Percentiles rank a stretch among this genome's conserved stretches.
These are phyloP conservation scores for Phthorimaea operculella DNA, from an alignment of 1,140 invertebrate species.

Conservation along the genomic window DNA sequence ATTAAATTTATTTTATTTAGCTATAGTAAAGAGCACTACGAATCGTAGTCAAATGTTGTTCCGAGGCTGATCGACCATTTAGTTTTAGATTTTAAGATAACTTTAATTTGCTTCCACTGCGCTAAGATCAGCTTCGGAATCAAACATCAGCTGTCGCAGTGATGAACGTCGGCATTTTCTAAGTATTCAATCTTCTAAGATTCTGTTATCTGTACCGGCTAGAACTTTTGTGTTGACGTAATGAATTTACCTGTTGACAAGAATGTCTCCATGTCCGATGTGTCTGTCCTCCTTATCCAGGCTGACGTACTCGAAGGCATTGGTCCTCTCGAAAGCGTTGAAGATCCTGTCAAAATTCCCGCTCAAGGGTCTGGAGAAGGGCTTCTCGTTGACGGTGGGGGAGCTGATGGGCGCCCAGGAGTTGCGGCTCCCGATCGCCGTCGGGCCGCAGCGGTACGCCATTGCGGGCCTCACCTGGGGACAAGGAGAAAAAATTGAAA, in stretches of 20 bases:
- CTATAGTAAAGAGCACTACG: too few relatives aligned
- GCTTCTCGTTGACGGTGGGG: conserved; percentile 51
- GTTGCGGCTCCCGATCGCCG: conserved; percentile 71
- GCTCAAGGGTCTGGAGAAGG: conserved; percentile 53
- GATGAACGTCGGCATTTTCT: too few relatives aligned
- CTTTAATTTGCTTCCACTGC: too few relatives aligned
- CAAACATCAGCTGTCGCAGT: too few relatives aligned
- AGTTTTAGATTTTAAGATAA: too few relatives aligned
- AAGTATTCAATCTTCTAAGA: too few relatives aligned
- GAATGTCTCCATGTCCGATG: conserved; percentile 46
- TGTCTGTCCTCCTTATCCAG: conserved; percentile 25
- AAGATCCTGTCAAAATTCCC: conserved; percentile 65
- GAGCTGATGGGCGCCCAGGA: conserved; percentile 74
- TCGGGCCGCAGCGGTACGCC: conserved; percentile 73
- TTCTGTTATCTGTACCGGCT: too few relatives aligned
- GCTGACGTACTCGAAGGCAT: conserved; percentile 60
- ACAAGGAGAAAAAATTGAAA: conserved; percentile 12
- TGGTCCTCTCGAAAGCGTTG: conserved; percentile 64
- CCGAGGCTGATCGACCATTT: too few relatives aligned
- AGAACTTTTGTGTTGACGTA: too few relatives aligned
- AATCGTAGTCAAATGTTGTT: too few relatives aligned
- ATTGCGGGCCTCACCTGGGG: conserved; percentile 43
- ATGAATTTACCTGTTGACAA: conserved; percentile 51
- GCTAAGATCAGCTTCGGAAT: too few relatives aligned
- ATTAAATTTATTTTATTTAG: too few relatives aligned